Percentiles rank a stretch among this genome's conserved stretches.
Evolutionary conservation across 2,888 invertebrate genomes (phyloP).

Genomic region (Ametastegia equiseti): DNA sequence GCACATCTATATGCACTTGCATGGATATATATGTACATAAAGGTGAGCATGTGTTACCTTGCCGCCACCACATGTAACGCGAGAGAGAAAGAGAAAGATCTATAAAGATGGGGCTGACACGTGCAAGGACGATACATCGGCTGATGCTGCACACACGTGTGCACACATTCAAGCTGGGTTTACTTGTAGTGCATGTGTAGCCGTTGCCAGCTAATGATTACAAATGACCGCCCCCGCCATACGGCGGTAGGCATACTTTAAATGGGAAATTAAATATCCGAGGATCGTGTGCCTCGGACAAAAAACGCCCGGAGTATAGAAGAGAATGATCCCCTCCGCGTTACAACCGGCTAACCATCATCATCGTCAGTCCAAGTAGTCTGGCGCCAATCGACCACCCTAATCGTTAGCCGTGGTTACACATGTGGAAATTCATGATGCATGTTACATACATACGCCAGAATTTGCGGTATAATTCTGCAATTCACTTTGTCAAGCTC

Average conservation of each 20-base stretch:
- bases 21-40: not conserved
- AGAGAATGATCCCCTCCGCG: not conserved
- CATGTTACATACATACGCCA: not conserved
- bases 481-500: not conserved
- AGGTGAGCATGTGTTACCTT: not conserved
- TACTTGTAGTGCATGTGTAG: not conserved
- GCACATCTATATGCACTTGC: not conserved
- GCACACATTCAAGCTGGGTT: not conserved
- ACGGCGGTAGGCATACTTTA: constrained; percentile 37
- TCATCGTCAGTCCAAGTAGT: not conserved
- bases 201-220: constrained; percentile 45
- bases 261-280: constrained; percentile 46
- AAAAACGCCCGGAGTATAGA: constrained; percentile 9
- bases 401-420: constrained; percentile 11
- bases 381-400: constrained; percentile 34
- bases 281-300: not conserved
- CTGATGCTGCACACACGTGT: not conserved
- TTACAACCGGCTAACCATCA: not conserved
- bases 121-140: constrained; percentile 7
- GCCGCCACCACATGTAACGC: too few species aligned
- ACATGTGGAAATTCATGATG: not conserved
- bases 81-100: too few species aligned
- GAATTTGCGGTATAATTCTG: constrained; percentile 11
- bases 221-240: constrained; percentile 46
- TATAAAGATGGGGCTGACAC: not conserved